Evolutionary conservation across 2,113 vertebrate species (phyloP).

Genomic region (Plecotus auritus): DNA sequence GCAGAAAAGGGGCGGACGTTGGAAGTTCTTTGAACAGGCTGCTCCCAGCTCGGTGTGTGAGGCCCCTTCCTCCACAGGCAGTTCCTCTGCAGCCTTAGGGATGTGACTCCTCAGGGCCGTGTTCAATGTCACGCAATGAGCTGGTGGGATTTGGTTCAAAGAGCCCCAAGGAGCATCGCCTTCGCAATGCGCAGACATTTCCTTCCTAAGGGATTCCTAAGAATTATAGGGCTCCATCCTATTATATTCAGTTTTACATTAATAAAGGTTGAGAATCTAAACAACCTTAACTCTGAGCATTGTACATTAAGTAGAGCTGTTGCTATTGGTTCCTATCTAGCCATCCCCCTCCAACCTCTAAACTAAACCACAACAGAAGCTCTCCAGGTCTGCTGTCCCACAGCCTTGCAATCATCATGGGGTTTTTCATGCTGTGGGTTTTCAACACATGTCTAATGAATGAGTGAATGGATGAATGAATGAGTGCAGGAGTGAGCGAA

Average conservation of each 20-base stretch:
- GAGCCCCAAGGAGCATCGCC: accelerated
- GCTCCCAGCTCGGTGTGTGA: accelerated
- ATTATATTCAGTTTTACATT: accelerated
- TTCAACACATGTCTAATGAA: not conserved
- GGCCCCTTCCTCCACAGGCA: no score
- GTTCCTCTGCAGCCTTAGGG: accelerated
- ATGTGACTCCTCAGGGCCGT: not conserved
- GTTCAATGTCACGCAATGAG: accelerated
- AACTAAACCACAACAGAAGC: accelerated
- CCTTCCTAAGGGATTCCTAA: not conserved
- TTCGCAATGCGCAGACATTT: accelerated
- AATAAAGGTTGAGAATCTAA: not conserved
- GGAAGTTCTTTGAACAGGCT: not conserved
- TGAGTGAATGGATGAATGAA: no score
- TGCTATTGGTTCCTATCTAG: accelerated
- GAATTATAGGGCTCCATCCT: not conserved
- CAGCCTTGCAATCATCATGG: accelerated
- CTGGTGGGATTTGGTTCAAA: accelerated
- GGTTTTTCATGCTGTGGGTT: accelerated
- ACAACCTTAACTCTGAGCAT: no score
- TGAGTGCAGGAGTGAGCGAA: no score
- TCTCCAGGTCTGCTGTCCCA: accelerated
- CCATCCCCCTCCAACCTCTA: accelerated
- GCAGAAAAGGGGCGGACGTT: not conserved
- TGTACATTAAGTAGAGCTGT: accelerated